These are phyloP conservation scores for Lichenostomus cassidix DNA, from an alignment of 2,113 vertebrate species.

Conservation along the genomic window DNA sequence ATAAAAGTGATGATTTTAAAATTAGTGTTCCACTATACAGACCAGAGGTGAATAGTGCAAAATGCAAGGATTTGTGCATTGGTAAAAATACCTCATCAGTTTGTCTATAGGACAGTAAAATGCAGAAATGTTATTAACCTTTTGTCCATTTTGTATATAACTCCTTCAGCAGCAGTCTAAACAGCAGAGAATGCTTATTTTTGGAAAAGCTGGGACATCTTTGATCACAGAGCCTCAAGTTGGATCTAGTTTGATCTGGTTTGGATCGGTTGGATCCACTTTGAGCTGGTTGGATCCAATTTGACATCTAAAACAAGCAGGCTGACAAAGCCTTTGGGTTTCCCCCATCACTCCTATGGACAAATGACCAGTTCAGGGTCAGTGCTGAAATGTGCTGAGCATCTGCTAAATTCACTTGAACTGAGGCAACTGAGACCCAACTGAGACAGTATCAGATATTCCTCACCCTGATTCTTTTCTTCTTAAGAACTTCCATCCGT, in stretches of 20 bases:
- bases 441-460: not conserved
- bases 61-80: not conserved
- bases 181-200: not conserved
- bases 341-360: not conserved
- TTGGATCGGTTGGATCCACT: not conserved
- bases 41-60: not conserved
- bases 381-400: not conserved
- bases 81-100: not conserved
- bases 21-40: not conserved
- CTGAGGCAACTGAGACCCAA: not conserved
- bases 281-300: fast-evolving
- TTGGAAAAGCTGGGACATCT: not conserved
- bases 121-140: not conserved
- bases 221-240: not conserved
- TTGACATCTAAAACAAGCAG: not conserved
- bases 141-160: fast-evolving
- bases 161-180: not conserved
- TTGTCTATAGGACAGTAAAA: not conserved
- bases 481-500: not conserved
- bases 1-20: not conserved
- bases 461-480: not conserved
- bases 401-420: not conserved
- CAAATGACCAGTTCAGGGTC: not conserved
- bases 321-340: not conserved
- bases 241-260: not conserved